Evolutionary conservation across 2,113 vertebrate genomes (phyloP).

Genomic region (Chaetodon auriga): DNA sequence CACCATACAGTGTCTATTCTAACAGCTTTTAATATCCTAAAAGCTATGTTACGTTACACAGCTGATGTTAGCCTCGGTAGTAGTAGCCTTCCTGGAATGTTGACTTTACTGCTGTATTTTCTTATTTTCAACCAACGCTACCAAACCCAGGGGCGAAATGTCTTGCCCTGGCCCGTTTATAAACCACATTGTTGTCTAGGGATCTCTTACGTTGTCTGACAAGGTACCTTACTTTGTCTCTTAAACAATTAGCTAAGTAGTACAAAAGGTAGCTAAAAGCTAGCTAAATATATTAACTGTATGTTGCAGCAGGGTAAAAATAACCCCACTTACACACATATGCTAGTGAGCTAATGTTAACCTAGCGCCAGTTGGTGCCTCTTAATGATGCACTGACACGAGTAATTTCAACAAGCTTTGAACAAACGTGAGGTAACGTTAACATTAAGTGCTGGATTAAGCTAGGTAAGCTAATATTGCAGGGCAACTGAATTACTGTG

Average conservation of each 20-base stretch:
- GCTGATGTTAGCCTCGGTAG: too few species aligned
- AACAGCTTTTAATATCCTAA: background rate
- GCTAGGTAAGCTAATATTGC: accelerated
- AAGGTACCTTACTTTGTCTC: background rate
- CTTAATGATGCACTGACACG: background rate
- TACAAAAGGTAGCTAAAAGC: background rate
- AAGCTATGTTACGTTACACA: background rate
- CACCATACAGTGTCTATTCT: background rate
- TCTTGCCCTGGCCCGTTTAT: background rate
- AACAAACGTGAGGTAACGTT: background rate
- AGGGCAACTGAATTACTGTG: accelerated
- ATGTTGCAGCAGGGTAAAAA: background rate
- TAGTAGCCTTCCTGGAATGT: background rate
- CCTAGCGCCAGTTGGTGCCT: background rate
- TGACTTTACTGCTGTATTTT: conserved; percentile 6
- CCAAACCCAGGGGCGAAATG: background rate
- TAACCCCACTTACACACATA: conserved; percentile 41
- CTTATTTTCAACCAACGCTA: conserved; percentile 4
- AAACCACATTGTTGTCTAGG: background rate
- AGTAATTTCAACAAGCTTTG: background rate
- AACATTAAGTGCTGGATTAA: background rate
- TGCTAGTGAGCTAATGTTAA: conserved; percentile 47
- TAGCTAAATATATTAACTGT: background rate
- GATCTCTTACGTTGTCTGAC: background rate
- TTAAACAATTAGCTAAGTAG: background rate